These are phyloP conservation scores for Icerya purchasi DNA, from an alignment of 2,888 invertebrate species.

Conservation along the genomic window DNA sequence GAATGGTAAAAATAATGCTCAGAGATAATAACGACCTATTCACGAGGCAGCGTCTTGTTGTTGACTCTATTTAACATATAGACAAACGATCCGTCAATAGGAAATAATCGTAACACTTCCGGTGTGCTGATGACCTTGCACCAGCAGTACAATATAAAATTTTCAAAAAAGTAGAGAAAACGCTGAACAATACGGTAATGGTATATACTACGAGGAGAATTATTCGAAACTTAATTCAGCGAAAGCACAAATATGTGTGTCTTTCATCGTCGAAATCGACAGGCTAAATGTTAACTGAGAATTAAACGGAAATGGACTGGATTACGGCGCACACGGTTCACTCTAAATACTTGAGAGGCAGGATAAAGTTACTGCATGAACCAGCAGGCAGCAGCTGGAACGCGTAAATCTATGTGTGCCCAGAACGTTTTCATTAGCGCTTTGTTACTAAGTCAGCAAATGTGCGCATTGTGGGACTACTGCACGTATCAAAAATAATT, in stretches of 20 bases:
- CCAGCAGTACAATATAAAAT: not conserved
- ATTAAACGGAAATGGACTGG: not conserved
- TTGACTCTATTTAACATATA: not conserved
- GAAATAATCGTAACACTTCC: not conserved
- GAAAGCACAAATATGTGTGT: not conserved
- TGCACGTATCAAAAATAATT: no score
- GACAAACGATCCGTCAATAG: not conserved
- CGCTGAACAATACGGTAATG: not conserved
- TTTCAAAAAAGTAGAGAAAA: not conserved
- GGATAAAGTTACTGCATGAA: no score
- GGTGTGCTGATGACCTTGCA: no score
- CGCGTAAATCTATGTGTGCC: no score
- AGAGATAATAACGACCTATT: no score
- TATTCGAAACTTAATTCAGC: not conserved
- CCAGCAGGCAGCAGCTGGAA: no score
- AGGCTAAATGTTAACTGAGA: not conserved
- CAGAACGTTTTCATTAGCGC: no score
- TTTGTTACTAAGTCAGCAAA: no score
- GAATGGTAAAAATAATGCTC: not conserved
- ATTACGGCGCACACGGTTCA: not conserved
- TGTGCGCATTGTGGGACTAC: no score
- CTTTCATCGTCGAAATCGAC: not conserved
- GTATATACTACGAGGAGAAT: not conserved
- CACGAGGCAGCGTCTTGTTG: not conserved
- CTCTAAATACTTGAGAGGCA: not conserved